Conservation (phyloP, 1,140 invertebrate species). For the Neotoxoptera formosana region DNA sequence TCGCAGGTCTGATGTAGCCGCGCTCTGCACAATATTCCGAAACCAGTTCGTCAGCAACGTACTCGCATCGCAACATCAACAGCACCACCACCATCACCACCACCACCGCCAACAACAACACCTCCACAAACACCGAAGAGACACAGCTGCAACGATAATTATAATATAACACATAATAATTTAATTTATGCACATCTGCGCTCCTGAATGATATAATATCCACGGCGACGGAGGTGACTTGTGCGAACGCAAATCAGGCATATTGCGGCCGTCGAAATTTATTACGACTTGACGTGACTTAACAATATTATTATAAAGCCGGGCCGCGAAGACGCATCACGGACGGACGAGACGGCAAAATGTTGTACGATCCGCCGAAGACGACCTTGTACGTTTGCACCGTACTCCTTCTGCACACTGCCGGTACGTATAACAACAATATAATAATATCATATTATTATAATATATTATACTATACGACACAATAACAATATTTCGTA, state of each 20-base stretch:
- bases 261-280: not conserved
- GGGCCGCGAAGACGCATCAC: not conserved
- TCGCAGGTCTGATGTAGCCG: not conserved
- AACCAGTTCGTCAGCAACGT: not conserved
- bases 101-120: not conserved
- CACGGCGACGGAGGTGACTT: not conserved
- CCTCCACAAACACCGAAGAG: not conserved
- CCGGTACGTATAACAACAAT: not conserved
- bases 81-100: not conserved
- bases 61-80: not conserved
- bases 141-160: not conserved
- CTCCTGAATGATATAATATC: not conserved
- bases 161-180: too few relatives aligned
- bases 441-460: not conserved
- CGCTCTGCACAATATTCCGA: not conserved
- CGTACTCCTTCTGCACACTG: not conserved
- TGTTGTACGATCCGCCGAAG: not conserved
- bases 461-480: not conserved
- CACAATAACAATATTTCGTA: conserved; percentile 2
- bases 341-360: not conserved
- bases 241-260: not conserved
- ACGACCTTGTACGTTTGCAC: conserved; percentile 3
- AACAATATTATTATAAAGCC: not conserved
- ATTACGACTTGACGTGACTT: not conserved
- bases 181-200: not conserved